phyloP scores from a whole-genome alignment of 2,797 vertebrate species.

The Amblyraja radiata region DNA sequence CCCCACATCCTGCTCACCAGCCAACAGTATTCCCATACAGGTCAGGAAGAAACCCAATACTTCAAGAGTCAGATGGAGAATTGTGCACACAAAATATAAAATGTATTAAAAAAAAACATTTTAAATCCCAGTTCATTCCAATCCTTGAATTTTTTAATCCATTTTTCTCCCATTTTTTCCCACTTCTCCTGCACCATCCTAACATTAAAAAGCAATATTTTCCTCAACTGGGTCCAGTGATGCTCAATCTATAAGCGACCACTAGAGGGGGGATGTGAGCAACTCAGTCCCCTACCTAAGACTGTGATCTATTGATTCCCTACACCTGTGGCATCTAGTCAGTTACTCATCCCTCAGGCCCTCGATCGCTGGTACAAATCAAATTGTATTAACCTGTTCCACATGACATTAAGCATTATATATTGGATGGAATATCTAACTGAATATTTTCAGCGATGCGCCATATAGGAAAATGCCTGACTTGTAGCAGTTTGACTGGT shows the following conservation, averaged over 20 bases:
- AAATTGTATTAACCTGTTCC: not conserved
- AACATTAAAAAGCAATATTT: no score
- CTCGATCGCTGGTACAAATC: not conserved
- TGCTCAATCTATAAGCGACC: not conserved
- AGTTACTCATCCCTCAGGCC: not conserved
- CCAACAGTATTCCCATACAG: no score
- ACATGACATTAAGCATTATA: not conserved
- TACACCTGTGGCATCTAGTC: not conserved
- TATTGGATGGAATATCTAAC: not conserved
- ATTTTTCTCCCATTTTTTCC: not conserved
- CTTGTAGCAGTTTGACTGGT: not conserved
- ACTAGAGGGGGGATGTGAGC: not conserved
- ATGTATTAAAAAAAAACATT: not conserved
- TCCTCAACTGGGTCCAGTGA: not conserved
- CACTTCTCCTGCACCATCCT: not conserved
- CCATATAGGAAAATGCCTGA: not conserved
- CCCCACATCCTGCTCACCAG: not conserved
- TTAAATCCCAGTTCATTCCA: not conserved
- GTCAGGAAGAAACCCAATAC: not conserved
- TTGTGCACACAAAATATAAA: not conserved
- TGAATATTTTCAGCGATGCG: not conserved
- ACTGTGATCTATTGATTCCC: not conserved
- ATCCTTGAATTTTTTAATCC: not conserved
- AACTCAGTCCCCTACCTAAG: not conserved
- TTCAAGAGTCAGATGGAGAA: not conserved